phyloP scores from a whole-genome alignment of 2,113 vertebrate genomes.

The Neopipo cinnamomea region DNA sequence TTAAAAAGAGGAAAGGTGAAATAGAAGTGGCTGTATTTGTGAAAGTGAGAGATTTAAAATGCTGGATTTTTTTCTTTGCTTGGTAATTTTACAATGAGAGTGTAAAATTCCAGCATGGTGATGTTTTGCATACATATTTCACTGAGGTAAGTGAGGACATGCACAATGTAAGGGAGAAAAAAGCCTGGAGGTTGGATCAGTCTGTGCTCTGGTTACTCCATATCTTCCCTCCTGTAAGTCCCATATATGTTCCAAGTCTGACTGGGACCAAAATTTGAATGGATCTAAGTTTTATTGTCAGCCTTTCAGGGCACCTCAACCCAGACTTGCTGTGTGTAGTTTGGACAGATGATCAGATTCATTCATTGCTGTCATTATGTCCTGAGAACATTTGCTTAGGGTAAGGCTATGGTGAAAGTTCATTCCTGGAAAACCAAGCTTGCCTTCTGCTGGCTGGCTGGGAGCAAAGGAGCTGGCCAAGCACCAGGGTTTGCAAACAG shows the following conservation, averaged over 20 bases:
- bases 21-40: neutral
- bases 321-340: neutral
- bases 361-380: neutral
- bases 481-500: too few species aligned
- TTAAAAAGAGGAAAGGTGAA: neutral
- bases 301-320: neutral
- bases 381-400: neutral
- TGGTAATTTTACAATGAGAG: neutral
- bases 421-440: too few species aligned
- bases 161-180: neutral
- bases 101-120: neutral
- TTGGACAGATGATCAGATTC: neutral
- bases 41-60: neutral
- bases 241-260: fast-evolving
- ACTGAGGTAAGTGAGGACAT: neutral
- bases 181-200: neutral
- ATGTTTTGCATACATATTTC: neutral
- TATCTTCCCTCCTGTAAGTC: neutral
- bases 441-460: too few species aligned
- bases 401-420: neutral
- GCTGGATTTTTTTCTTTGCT: neutral
- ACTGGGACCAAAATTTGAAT: neutral
- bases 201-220: neutral
- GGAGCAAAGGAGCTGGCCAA: too few species aligned
- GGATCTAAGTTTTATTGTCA: neutral